Base-by-base conservation (phyloP, 2,797 vertebrate species). In the Austrolebias charrua region DNA sequence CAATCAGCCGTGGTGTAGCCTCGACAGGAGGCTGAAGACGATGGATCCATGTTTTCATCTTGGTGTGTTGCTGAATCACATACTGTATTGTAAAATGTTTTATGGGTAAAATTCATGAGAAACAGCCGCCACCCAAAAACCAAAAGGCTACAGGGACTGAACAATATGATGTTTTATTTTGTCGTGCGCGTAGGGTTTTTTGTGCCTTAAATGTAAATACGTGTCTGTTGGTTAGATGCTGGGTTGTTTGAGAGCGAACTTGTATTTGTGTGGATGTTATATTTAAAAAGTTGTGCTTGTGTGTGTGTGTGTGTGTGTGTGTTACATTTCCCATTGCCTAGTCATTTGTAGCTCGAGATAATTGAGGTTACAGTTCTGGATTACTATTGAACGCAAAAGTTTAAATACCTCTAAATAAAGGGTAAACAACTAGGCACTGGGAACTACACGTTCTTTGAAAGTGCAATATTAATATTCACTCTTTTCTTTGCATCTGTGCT, bases 401-500 rank as follows among this genome's bases (percentile, higher is more conserved):
- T 63, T 19, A 28, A 73, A 72, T 63, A 80, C 75, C 80, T 78
- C 84, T 48, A 57, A 67, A 67, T 79, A 85, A 85, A 83, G 81
- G 79, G 81, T 79, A 64, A 48, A 71, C 75, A 81, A 63, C 81
- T 82, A 76, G 75, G 86, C 84, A 79, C 78, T 84, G 90, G 88
- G 82, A 87, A 81, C 73, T 67, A 72, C 60, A 72, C 82, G 76
- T 85, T 86, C 84, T 91, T 87, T 92, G 85, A 69, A 93, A 90
- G 93, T 94, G 93, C 93, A 94, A 94, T 94, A 94, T 92, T 92
- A 88, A 84, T 89, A 90, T 82, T 78, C 79, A 85, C 78, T 72
- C 47, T 69, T 77, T 69, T 67, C 67, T 63, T 70, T 67, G 73
- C 78, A 61, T 66, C 77, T 79, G 71, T 89, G 79, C 80, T 78